phyloP scores from a whole-genome alignment of 2,113 vertebrate species.

The Prionailurus viverrinus region DNA sequence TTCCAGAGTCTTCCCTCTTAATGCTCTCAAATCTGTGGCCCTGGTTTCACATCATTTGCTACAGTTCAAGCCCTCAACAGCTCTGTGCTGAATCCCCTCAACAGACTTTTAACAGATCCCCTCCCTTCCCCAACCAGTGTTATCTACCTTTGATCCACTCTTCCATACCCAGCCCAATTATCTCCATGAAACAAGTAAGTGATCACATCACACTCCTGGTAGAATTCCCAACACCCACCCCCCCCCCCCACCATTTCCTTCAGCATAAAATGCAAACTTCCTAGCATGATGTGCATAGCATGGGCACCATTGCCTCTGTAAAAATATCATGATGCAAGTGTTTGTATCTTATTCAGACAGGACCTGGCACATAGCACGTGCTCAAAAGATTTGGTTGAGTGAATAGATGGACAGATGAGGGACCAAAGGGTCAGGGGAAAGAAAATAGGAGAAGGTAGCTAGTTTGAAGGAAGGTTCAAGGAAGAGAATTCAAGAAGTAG shows the following conservation, averaged over 20 bases:
- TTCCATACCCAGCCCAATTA: not conserved
- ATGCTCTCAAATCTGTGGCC: not conserved
- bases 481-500: not conserved
- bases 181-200: not conserved
- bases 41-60: not conserved
- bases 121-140: not conserved
- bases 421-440: not conserved
- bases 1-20: not conserved
- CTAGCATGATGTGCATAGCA: not conserved
- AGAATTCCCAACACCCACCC: not conserved
- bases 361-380: not conserved
- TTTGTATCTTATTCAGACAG: not conserved
- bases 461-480: not conserved
- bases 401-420: not conserved
- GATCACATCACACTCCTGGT: not conserved
- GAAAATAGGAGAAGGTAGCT: not conserved
- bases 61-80: not conserved
- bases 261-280: not conserved
- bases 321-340: not conserved
- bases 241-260: too few relatives aligned
- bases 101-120: not conserved
- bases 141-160: not conserved
- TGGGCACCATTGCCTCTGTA: too few relatives aligned
- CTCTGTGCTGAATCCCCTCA: not conserved
- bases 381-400: not conserved